Percentiles rank a stretch among this genome's conserved stretches.
Evolutionary conservation across 2,888 invertebrate species (phyloP).

Genomic region (Brassicogethes aeneus): DNA sequence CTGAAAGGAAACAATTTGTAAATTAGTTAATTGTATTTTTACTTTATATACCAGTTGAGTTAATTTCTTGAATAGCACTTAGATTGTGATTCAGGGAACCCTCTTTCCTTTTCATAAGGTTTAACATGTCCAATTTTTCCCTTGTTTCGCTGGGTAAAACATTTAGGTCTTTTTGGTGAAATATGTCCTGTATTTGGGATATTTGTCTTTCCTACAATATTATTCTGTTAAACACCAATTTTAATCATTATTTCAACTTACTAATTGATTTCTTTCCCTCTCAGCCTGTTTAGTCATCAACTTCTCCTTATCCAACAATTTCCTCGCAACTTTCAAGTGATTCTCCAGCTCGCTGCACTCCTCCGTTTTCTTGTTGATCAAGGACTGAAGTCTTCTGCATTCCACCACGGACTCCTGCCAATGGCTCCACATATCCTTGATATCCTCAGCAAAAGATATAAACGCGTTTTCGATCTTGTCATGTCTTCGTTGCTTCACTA

Average conservation of each 20-base stretch:
- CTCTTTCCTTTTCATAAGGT: conserved; percentile 33
- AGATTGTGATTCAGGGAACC: conserved; percentile 23
- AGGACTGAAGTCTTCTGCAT: conserved; percentile 59
- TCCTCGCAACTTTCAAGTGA: conserved; percentile 72
- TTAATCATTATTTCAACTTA: neutral
- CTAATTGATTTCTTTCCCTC: conserved; percentile 4
- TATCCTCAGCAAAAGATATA: conserved; percentile 53
- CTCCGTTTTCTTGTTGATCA: conserved; percentile 60
- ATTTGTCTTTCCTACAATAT: neutral
- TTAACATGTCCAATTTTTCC: conserved; percentile 71
- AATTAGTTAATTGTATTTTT: conserved; percentile 3
- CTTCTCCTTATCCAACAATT: conserved; percentile 52
- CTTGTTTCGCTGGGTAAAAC: conserved; percentile 17
- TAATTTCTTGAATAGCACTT: conserved; percentile 59
- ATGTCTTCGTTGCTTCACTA: conserved; percentile 13
- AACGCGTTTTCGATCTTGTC: conserved; percentile 15
- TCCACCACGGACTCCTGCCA: conserved; percentile 64
- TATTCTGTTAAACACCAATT: neutral
- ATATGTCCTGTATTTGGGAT: neutral
- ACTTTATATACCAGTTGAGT: conserved; percentile 58
- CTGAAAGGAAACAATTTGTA: conserved; percentile 32
- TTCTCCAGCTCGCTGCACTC: conserved; percentile 69
- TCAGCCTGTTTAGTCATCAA: conserved; percentile 2
- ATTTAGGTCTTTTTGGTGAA: conserved; percentile 6
- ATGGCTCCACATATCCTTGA: conserved; percentile 61